Percentiles rank a stretch among this genome's conserved stretches.
phyloP scores from a whole-genome alignment of 2,888 invertebrate genomes.

The Mycogona germanica region DNA sequence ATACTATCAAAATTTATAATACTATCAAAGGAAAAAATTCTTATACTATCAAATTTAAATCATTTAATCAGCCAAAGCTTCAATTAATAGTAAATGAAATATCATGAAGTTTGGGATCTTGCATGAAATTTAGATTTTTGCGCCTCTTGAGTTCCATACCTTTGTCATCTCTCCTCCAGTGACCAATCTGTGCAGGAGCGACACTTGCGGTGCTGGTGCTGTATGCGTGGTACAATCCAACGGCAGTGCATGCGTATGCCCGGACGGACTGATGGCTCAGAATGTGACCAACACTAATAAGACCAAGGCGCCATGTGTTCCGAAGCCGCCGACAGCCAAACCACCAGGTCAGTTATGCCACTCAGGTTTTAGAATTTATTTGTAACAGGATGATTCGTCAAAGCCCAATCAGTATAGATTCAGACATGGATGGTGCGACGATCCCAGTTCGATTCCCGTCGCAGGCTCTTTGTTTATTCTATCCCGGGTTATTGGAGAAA shows the following conservation, averaged over 20 bases:
- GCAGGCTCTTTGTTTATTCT: too few relatives aligned
- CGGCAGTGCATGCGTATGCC: conserved; percentile 24
- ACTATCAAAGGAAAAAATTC: neutral
- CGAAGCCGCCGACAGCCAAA: conserved; percentile 18
- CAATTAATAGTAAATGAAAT: neutral
- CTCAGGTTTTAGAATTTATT: neutral
- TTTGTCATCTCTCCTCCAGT: conserved; percentile 1
- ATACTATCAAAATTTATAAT: neutral
- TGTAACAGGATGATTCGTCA: too few relatives aligned
- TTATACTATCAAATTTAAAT: neutral
- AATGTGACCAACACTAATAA: neutral
- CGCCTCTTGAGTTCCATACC: neutral
- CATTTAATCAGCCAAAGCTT: neutral
- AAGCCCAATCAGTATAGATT: too few relatives aligned
- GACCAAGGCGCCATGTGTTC: conserved; percentile 17
- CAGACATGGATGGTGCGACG: too few relatives aligned
- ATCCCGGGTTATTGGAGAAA: too few relatives aligned
- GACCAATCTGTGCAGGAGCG: conserved; percentile 34
- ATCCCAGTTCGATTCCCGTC: too few relatives aligned
- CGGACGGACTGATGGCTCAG: conserved; percentile 20
- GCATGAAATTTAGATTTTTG: neutral
- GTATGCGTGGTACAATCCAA: conserved; percentile 38
- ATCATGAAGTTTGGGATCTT: neutral
- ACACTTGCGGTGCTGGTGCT: conserved; percentile 48
- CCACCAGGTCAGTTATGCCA: neutral